Evolutionary conservation across 2,888 invertebrate species (phyloP).

Genomic region (Micropterix aruncella): DNA sequence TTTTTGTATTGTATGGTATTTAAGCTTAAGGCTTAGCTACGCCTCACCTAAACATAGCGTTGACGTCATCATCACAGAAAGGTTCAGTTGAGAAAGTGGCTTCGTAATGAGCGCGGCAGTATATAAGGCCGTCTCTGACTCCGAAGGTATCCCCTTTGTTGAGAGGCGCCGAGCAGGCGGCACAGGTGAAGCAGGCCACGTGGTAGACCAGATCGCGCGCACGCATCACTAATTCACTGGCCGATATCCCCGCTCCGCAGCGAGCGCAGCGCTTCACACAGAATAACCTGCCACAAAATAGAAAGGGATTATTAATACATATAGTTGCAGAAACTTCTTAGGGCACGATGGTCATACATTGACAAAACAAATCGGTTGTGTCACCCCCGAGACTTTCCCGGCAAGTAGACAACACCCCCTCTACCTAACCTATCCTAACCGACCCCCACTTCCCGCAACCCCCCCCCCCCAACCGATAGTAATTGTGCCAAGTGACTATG

Average conservation of each 20-base stretch:
- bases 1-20: slow-evolving; percentile 14
- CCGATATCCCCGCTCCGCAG: slow-evolving; percentile 72
- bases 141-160: slow-evolving; percentile 87
- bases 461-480: too few relatives aligned
- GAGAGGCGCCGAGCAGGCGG: slow-evolving; percentile 66
- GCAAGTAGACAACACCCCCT: too few relatives aligned
- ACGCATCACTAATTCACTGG: slow-evolving; percentile 83
- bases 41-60: slow-evolving; percentile 28
- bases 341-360: too few relatives aligned
- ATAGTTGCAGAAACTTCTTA: too few relatives aligned
- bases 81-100: slow-evolving; percentile 43
- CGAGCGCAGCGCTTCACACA: slow-evolving; percentile 75
- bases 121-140: slow-evolving; percentile 67
- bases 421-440: too few relatives aligned
- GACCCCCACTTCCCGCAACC: too few relatives aligned
- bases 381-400: too few relatives aligned
- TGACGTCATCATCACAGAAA: slow-evolving; percentile 45
- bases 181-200: slow-evolving; percentile 79
- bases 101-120: slow-evolving; percentile 47
- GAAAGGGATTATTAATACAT: not conserved
- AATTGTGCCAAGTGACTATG: too few relatives aligned
- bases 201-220: slow-evolving; percentile 81
- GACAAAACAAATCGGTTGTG: too few relatives aligned
- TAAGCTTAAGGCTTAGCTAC: not conserved
- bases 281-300: slow-evolving; percentile 55